Evolutionary conservation across 1,140 invertebrate species (phyloP).

Genomic region (Aphaenogaster ashmeadi): DNA sequence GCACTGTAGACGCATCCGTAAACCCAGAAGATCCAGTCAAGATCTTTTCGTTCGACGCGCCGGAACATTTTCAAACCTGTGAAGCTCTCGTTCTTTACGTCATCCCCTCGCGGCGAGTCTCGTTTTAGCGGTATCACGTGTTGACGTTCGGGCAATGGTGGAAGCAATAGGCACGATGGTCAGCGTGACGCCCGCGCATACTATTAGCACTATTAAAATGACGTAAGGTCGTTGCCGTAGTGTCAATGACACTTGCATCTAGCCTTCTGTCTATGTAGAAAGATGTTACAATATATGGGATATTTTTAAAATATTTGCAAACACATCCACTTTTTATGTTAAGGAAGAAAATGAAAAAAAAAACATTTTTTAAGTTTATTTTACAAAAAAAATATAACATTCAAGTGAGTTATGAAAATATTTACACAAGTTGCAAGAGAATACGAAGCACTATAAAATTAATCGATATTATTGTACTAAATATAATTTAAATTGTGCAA

Average conservation of each 20-base stretch:
- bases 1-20: not conserved
- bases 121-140: not conserved
- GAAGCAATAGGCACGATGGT: not conserved
- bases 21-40: not conserved
- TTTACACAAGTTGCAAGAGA: not conserved
- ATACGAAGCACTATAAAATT: not conserved
- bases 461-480: no score
- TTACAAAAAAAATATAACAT: not conserved
- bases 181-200: not conserved
- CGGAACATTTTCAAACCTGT: not conserved
- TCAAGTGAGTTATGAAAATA: not conserved
- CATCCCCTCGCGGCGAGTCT: not conserved
- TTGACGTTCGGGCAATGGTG: not conserved
- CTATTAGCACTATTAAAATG: constrained; percentile 13
- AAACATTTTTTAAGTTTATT: not conserved
- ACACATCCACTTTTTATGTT: not conserved
- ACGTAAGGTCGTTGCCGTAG: constrained; percentile 44
- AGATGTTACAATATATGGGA: not conserved
- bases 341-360: not conserved
- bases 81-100: constrained; percentile 14
- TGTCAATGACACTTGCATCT: constrained; percentile 54
- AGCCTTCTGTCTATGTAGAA: constrained; percentile 1
- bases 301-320: not conserved
- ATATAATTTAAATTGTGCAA: not conserved
- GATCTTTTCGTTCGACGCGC: not conserved